Evolutionary conservation across 2,113 vertebrate genomes (phyloP).

Genomic region (Vidua macroura): DNA sequence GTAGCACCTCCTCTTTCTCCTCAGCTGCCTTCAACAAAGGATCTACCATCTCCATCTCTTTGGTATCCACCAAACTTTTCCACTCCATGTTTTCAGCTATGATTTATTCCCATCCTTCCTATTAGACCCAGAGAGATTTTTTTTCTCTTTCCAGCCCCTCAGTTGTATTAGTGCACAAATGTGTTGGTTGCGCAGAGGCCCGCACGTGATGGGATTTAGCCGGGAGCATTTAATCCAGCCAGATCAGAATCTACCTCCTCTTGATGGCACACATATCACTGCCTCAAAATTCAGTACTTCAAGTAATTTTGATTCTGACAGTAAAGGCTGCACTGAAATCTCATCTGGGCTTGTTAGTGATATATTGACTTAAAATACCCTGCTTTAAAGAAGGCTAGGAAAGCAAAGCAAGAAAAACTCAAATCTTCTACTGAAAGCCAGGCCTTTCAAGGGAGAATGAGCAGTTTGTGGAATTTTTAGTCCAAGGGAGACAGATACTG

Average conservation of each 20-base stretch:
- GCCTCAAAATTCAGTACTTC: neutral
- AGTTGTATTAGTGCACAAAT: neutral
- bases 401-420: slow-evolving; percentile 14
- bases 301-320: slow-evolving; percentile 33
- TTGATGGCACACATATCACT: neutral
- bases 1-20: neutral
- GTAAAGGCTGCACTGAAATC: slow-evolving; percentile 14
- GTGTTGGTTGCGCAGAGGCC: neutral
- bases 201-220: neutral
- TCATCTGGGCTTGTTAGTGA: slow-evolving; percentile 14
- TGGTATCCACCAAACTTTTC: neutral
- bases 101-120: neutral
- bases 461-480: neutral
- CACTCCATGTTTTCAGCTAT: neutral
- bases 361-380: neutral
- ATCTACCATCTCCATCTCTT: neutral
- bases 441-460: neutral
- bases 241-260: neutral
- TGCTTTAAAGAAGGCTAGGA: neutral
- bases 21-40: neutral
- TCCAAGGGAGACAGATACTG: neutral
- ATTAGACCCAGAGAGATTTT: neutral
- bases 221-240: neutral
- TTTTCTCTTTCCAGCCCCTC: neutral
- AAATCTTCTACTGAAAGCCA: neutral